Evolutionary conservation across 2,888 invertebrate genomes (phyloP).

Genomic region (Carcina quercana): DNA sequence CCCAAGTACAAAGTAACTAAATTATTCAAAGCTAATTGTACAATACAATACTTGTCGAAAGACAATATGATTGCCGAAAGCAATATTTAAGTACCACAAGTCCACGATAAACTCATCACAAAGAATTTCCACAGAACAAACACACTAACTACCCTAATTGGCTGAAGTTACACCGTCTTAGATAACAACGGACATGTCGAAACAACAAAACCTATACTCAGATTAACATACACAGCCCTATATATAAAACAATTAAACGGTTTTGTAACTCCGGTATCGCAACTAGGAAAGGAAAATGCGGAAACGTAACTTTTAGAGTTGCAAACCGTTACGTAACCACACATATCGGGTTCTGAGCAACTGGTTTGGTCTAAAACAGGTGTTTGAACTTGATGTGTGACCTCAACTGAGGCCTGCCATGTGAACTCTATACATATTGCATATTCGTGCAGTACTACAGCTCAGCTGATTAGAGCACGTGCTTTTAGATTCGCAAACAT

Average conservation of each 20-base stretch:
- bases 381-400: constrained; percentile 19
- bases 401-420: constrained; percentile 16
- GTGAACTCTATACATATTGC: constrained; percentile 6
- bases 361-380: constrained; percentile 11
- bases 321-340: constrained; percentile 1
- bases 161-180: too few species aligned
- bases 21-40: too few species aligned
- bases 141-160: too few species aligned
- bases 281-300: constrained; percentile 5
- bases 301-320: not conserved
- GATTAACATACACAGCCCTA: constrained; percentile 3
- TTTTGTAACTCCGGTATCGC: constrained; percentile 5
- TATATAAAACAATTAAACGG: constrained; percentile 7
- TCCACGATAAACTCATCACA: too few species aligned
- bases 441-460: not conserved
- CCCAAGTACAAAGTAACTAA: too few species aligned
- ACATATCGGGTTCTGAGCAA: constrained; percentile 7
- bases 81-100: too few species aligned
- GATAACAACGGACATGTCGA: too few species aligned
- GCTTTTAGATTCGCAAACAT: constrained; percentile 8
- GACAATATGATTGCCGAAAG: too few species aligned
- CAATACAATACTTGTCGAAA: too few species aligned
- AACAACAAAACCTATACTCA: not conserved
- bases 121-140: too few species aligned
- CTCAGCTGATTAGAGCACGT: constrained; percentile 11